Evolutionary conservation across 2,113 vertebrate species (phyloP), one percentile per base, ranked within the genome.

Genomic region (Brachirus orientalis): DNA sequence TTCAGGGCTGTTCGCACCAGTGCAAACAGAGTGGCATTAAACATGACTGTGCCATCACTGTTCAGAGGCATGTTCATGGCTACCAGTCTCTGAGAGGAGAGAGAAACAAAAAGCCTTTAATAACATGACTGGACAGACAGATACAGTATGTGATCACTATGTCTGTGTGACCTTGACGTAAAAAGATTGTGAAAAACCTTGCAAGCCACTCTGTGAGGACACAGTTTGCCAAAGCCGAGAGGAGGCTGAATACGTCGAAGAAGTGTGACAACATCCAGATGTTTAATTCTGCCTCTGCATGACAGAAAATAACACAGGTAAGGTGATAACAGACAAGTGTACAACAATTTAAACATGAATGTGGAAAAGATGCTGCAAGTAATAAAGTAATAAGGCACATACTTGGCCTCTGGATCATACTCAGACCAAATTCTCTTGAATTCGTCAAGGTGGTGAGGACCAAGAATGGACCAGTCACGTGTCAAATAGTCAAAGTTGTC

Each of bases 51-150:
- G 68, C 98, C 98, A 2, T 99, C 98, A 43, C 96, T 98, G 91
- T 99, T 99, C 40, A 99, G 94, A 51, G 97, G 98, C 97, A 99
- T 99, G 90, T 99, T 99, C 98, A 99, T 99, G 80, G 97, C 96
- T 56, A 99, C 98, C 64, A 99, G 90, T 80, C 98, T 95, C 98
- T 99, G 92, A 41, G 84, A 91, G 86, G 45, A 50, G 80, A 84
- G 77, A 80, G 33, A 33, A 57, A 16, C 28, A 28, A 28, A 28
- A 78, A 1, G 19, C 4, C 1, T 58, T 65, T 55, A 75, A 66
- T 55, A 75, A 66, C 28, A 20, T 8, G 3, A 12, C 1, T 45
- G 16, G 17, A 48, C 18, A 41, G 46, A 14, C 5, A 52, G 46
- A 4, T 52, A n/a, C n/a, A n/a, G n/a, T n/a, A 6, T 17, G 46